Evolutionary conservation across 2,888 invertebrate species (phyloP).

Genomic region (Acrocyrtus sp.): DNA sequence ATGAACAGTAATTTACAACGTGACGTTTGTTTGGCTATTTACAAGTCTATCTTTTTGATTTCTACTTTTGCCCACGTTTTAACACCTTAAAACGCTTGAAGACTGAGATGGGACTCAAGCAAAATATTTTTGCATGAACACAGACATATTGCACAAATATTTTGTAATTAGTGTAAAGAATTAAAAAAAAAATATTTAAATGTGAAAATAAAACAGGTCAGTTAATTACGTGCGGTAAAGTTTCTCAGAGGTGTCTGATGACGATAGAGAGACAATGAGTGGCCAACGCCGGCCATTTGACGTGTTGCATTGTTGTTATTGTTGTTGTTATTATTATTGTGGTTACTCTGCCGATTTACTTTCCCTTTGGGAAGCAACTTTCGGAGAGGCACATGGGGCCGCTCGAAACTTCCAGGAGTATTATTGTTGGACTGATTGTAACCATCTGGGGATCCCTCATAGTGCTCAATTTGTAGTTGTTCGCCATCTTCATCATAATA

Average conservation of each 20-base stretch:
- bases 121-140: slow-evolving; percentile 9
- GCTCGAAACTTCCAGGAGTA: no score
- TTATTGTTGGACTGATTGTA: no score
- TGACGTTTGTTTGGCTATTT: no score
- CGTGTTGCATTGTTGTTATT: slow-evolving; percentile 41
- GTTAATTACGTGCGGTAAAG: slow-evolving; percentile 48
- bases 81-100: no score
- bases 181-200: slow-evolving; percentile 20
- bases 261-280: slow-evolving; percentile 52
- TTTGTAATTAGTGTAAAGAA: no score
- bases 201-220: slow-evolving; percentile 24
- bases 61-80: no score
- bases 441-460: slow-evolving; percentile 9
- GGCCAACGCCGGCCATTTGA: slow-evolving; percentile 37
- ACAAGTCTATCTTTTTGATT: no score
- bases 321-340: slow-evolving; percentile 44
- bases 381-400: slow-evolving; percentile 26
- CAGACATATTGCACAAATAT: no score
- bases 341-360: slow-evolving; percentile 13
- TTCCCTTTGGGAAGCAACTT: slow-evolving; percentile 33
- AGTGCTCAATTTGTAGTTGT: not conserved
- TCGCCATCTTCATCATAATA: slow-evolving; percentile 31
- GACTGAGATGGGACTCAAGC: slow-evolving; percentile 49
- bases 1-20: no score
- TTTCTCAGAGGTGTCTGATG: slow-evolving; percentile 42